phyloP scores from a whole-genome alignment of 2,113 vertebrate species.

The Caracal caracal region DNA sequence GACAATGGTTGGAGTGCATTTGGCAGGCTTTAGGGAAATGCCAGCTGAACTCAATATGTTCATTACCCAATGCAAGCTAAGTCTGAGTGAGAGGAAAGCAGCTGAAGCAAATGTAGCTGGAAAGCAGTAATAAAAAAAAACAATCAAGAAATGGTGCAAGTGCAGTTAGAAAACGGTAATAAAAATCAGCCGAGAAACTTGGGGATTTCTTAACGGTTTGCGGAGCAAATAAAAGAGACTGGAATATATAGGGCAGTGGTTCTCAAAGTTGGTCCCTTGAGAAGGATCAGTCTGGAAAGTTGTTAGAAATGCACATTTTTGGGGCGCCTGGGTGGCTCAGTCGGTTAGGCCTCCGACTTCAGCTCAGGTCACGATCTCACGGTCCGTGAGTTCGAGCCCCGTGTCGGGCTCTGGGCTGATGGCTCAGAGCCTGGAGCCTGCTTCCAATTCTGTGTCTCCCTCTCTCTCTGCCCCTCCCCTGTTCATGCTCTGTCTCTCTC shows the following conservation, averaged over 20 bases:
- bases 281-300: neutral
- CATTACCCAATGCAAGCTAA: constrained; percentile 31
- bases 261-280: neutral
- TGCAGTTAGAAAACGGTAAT: constrained; percentile 22
- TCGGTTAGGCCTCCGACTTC: too few species aligned
- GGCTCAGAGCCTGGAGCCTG: too few species aligned
- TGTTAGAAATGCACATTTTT: neutral
- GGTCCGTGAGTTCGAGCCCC: too few species aligned
- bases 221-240: neutral
- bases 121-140: neutral
- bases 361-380: too few species aligned
- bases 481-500: too few species aligned
- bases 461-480: too few species aligned
- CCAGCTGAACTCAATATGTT: constrained; percentile 62
- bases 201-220: neutral
- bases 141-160: constrained; percentile 26
- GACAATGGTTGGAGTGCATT: constrained; percentile 58
- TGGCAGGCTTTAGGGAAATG: constrained; percentile 58
- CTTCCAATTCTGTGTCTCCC: too few species aligned
- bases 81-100: constrained; percentile 22
- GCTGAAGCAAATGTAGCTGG: constrained; percentile 45
- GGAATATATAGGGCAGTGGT: neutral
- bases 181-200: constrained; percentile 7
- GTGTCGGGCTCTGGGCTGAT: too few species aligned
- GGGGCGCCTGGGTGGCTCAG: too few species aligned